Base-by-base conservation (phyloP, 2,797 vertebrate species). In the Clarias platycephalus region DNA sequence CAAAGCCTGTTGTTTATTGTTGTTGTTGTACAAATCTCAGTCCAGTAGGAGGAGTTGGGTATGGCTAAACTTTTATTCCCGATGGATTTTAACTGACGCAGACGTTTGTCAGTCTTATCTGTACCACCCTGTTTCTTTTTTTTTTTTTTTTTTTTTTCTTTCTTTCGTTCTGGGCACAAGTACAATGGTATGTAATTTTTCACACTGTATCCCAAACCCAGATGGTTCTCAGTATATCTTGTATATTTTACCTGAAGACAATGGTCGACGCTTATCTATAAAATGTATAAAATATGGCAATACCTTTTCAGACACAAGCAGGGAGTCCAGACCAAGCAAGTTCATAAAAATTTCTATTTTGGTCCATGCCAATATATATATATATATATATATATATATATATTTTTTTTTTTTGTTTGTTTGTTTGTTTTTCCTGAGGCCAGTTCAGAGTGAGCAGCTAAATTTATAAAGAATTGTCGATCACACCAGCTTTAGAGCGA, bases 71-170 rank as follows among this genome's bases (percentile, higher is more conserved):
- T 90, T 89, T 88, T 90, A 87, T 90, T 90, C 83, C 74, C 74
- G 62, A 87, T 67, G 87, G 88, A 89, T 90, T 90, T 90, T 90
- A 90, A 88, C 85, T 68, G 85, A 88, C 86, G 78, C 85, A 83
- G 85, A 88, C n/a, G 31, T 77, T 86, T 83, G 92, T 93, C 90
- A 94, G 93, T 93, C 93, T 95, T 92, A 95, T 95, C 94, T 94
- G 92, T 94, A 93, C 87, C 87, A 86, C 71, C 70, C 60, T 87
- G 87, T 93, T 90, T 89, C 84, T 95, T 93, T 64, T 86, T 84
- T 49, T 87, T 83, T 90, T 90, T 90, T 86, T 84, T 94, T 90
- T 93, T 94, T 79, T 9, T 37, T 83, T 57, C 74, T 86, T 77
- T 70, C 15, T 83, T 74, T 88, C 85, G 92, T 93, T 94, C 93